phyloP scores from a whole-genome alignment of 2,113 vertebrate species.

The Mionectes macconnelli region DNA sequence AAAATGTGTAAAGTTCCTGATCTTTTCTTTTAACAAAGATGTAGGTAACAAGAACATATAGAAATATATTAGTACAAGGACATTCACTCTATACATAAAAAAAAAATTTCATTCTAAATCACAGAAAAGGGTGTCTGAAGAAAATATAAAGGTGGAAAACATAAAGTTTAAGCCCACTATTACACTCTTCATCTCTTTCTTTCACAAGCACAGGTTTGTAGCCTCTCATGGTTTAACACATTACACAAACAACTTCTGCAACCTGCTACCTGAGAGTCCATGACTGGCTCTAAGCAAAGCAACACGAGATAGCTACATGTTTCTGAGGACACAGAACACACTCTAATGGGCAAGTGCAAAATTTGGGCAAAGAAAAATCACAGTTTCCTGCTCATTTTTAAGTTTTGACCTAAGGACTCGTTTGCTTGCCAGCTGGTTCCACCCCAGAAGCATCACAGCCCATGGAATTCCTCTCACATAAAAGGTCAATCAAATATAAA shows the following conservation, averaged over 20 bases:
- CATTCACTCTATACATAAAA: rapidly evolving
- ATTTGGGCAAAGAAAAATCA: neutral
- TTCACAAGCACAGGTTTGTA: neutral
- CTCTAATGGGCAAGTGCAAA: neutral
- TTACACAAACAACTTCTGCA: neutral
- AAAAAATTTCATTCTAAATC: neutral
- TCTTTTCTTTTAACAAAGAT: neutral
- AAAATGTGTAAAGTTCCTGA: neutral
- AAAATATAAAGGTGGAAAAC: neutral
- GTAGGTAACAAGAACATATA: neutral
- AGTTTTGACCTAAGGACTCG: neutral
- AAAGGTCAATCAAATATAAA: neutral
- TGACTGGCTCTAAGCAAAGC: neutral
- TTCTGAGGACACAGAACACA: neutral
- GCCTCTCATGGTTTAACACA: rapidly evolving
- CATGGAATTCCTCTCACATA: neutral
- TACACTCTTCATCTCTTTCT: neutral
- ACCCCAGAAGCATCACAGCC: neutral
- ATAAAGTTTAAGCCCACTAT: neutral
- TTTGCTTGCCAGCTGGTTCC: neutral
- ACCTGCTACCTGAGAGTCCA: neutral
- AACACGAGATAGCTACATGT: neutral
- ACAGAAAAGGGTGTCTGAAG: neutral
- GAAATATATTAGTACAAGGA: neutral
- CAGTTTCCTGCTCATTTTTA: neutral